Evolutionary conservation across 2,888 invertebrate genomes (phyloP), one percentile per base, ranked within the genome.

Genomic region (Pseudococcus jackbeardsleyi): DNA sequence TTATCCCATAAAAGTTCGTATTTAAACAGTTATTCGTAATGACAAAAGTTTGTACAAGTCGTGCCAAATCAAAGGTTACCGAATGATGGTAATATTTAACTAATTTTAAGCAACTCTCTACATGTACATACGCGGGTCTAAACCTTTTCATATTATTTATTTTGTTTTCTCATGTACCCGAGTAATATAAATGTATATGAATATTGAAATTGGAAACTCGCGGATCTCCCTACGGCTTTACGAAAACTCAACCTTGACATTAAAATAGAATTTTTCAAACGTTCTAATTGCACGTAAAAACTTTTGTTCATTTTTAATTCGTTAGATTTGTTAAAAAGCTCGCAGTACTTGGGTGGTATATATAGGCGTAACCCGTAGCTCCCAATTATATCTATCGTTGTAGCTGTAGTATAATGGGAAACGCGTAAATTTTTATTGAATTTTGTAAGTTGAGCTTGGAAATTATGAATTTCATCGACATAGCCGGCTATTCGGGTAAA

Each of bases 21-120:
- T 77, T 42, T 77, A 77, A 77, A 77, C 17, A 77, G 77, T 42
- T 15, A 42, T 77, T 77, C 42, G 39, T 77, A 77, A 77, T 77
- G 77, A 77, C 77, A n/a, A 77, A 77, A 77, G 77, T 77, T 77
- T 77, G 77, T 26, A 26, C 68, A 26, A 68, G 68, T 68, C 68
- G 68, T 68, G 26, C 77, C 42, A 77, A 39, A 39, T 77, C 77
- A 77, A 77, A 77, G 77, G 77, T 42, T 77, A 77, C 77, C 6
- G 15, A 77, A 77, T 77, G 42, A 77, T 77, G 77, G 9, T 11
- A 12, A 54, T 54, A 77, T 42, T 77, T 77, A 77, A 68, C 26
- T 68, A 26, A 26, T 68, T 26, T 11, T 12, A 9, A 68, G 26
- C 42, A 33, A 39, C 77, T 39, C 39, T 42, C 42, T n/a, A 42